phyloP scores from a whole-genome alignment of 2,888 invertebrate genomes.

The Caenorhabditis imperialis region DNA sequence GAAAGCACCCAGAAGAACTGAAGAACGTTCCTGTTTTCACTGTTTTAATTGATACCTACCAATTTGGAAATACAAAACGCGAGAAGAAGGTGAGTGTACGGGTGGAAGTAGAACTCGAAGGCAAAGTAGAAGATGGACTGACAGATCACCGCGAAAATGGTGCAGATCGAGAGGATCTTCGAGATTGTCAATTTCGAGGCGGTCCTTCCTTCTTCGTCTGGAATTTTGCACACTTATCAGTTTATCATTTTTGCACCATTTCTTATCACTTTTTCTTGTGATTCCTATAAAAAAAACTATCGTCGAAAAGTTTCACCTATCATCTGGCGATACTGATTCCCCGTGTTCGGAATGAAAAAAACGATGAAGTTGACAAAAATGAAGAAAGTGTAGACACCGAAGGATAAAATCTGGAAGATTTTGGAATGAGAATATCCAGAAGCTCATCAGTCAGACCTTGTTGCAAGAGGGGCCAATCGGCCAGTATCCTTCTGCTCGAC shows the following conservation, averaged over 20 bases:
- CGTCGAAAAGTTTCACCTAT: conserved; percentile 19
- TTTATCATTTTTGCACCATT: no score
- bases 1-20: conserved; percentile 58
- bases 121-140: conserved; percentile 57
- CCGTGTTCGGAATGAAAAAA: conserved; percentile 51
- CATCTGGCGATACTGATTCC: conserved; percentile 35
- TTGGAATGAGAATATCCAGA: no score
- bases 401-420: conserved; percentile 41
- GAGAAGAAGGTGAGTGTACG: conserved; percentile 59
- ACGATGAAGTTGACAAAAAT: conserved; percentile 53
- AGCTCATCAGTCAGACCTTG: conserved; percentile 11
- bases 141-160: conserved; percentile 59
- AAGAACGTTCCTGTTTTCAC: neutral
- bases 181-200: conserved; percentile 32
- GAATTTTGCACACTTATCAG: no score
- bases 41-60: conserved; percentile 15
- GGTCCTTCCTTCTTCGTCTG: conserved; percentile 35
- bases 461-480: conserved; percentile 45
- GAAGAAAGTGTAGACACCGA: conserved; percentile 55
- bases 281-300: neutral
- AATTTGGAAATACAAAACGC: conserved; percentile 58
- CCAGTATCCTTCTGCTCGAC: conserved; percentile 46
- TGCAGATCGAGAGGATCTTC: conserved; percentile 42
- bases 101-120: conserved; percentile 62
- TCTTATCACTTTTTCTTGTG: no score